phyloP scores from a whole-genome alignment of 1,140 invertebrate genomes.

The Caenorhabditis latens region DNA sequence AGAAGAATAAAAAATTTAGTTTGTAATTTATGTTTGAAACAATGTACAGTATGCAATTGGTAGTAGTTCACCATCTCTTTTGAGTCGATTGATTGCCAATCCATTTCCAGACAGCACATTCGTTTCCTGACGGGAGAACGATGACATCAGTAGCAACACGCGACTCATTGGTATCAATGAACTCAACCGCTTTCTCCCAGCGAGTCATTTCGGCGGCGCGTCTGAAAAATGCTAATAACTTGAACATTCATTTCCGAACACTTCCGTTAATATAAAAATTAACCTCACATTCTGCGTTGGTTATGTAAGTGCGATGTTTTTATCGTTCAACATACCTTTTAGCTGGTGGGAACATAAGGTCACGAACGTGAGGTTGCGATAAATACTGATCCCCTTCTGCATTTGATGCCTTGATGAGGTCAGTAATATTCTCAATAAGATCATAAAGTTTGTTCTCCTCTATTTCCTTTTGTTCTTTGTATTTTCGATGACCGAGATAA shows the following conservation, averaged over 20 bases:
- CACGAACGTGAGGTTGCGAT: conserved; percentile 72
- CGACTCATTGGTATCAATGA: conserved; percentile 73
- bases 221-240: not conserved
- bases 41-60: not conserved
- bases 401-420: not conserved
- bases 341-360: conserved; percentile 70
- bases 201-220: conserved; percentile 63
- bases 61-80: conserved; percentile 58
- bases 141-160: conserved; percentile 71
- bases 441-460: conserved; percentile 56
- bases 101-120: conserved; percentile 76
- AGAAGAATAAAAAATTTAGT: not conserved
- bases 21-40: not conserved
- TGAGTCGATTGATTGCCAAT: conserved; percentile 40
- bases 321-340: not conserved
- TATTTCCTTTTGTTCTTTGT: conserved; percentile 59
- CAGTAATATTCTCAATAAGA: conserved; percentile 70
- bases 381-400: conserved; percentile 64
- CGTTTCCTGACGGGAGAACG: conserved; percentile 69
- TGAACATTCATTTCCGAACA: not conserved
- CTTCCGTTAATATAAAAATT: not conserved
- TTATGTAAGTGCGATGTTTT: too few species aligned
- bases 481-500: conserved; percentile 55
- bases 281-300: too few species aligned
- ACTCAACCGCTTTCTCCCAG: conserved; percentile 68